Percentiles rank a stretch among this genome's conserved stretches.
phyloP scores from a whole-genome alignment of 1,140 invertebrate genomes.

The Calephelis nemesis region DNA sequence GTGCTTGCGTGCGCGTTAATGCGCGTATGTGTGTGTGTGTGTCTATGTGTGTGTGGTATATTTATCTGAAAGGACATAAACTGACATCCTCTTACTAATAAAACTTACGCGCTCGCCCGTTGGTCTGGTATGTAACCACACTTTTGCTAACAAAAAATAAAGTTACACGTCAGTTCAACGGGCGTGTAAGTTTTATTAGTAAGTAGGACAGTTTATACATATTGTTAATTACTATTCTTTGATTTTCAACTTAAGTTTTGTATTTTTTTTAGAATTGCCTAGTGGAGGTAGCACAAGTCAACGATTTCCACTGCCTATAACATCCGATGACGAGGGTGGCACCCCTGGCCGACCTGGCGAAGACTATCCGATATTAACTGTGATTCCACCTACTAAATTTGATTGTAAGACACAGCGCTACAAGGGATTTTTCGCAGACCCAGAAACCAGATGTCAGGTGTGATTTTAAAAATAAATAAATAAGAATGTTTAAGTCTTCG shows the following conservation, averaged over 20 bases:
- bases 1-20: no score
- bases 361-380: conserved; percentile 89
- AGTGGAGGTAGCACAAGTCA: conserved; percentile 49
- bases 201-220: no score
- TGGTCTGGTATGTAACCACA: no score
- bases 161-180: no score
- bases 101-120: no score
- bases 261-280: conserved; percentile 45
- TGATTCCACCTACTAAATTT: conserved; percentile 89
- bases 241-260: neutral
- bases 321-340: conserved; percentile 80
- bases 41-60: no score
- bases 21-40: no score
- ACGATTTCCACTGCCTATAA: conserved; percentile 56
- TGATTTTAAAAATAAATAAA: neutral
- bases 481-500: neutral
- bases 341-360: conserved; percentile 88
- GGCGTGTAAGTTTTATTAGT: no score
- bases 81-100: no score
- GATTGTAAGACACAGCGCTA: conserved; percentile 91
- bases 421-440: conserved; percentile 94
- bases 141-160: no score
- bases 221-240: no score
- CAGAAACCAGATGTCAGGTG: conserved; percentile 91
- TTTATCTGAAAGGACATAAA: no score